Base-by-base conservation (phyloP, 1,140 invertebrate species). In the Sesamia nonagrioides region DNA sequence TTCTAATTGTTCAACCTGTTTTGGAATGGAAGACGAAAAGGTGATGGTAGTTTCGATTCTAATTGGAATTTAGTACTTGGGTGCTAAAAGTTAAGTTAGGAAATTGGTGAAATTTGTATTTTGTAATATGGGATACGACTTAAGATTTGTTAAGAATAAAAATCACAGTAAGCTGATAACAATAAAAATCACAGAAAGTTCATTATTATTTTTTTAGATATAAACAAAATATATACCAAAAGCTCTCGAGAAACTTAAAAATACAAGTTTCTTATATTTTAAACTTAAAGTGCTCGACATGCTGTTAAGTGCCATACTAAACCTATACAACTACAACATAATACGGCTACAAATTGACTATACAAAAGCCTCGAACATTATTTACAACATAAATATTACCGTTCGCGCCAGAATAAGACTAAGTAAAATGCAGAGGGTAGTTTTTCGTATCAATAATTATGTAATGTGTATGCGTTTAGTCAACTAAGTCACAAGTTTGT, bases 1-100 rank as follows among this genome's bases (percentile, higher is more conserved):
- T 91, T 97, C 97, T 37, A 97, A 86, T 60, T 96, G 95, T 82
- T 97, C 97, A 18, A 97, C 96, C 97, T 97, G 79, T 54, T 68
- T 40, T 6, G 40, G 58, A 50, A 18, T 40, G 9, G 37, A 40
- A 40, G 37, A 40, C 13, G 58, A 37, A 18, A 66, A 33, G 35
- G 60, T 37, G 33, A 54, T 13, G 60, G 4, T 27, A 27, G 27
- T 27, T 27, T 27, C 27, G 27, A 27, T 27, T 18, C n/a, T 50
- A 45, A 17, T 2, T 27, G 21, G 18, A 11, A 17, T 27, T 48
- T 27, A 11, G 9, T 48, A 6, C 4, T 21, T 45, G n/a, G 4
- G 0, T 40, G n/a, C 40, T 4, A 15, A 6, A 4, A 40, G 9
- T 21, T 42, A 13, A 11, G 18, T 50, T 50, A n/a, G 18, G 11